phyloP scores from a whole-genome alignment of 2,113 vertebrate species.

The Formicarius rufipectus region DNA sequence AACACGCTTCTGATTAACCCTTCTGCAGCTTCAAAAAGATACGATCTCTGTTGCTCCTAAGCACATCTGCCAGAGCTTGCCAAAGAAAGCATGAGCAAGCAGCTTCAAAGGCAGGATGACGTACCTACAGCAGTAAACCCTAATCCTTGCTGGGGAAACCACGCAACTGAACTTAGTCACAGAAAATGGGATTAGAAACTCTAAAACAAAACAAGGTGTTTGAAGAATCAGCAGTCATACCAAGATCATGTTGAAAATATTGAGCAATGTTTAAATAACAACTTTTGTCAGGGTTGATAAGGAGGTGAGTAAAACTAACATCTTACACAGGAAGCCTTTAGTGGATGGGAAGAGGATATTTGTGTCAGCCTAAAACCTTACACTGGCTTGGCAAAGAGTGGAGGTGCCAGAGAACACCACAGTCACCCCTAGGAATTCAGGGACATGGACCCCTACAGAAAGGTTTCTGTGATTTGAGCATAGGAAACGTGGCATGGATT shows the following conservation, averaged over 20 bases:
- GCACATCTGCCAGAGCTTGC: conserved; percentile 11
- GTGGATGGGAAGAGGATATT: background rate
- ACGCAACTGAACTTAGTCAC: conserved; percentile 34
- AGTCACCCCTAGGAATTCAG: background rate
- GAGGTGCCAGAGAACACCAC: background rate
- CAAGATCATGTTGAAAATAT: background rate
- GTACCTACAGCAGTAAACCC: conserved; percentile 31
- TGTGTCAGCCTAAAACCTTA: background rate
- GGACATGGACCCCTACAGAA: background rate
- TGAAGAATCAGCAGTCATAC: background rate
- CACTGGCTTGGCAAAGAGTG: background rate
- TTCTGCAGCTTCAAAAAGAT: conserved; percentile 22
- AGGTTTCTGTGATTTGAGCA: background rate
- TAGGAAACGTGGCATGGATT: background rate
- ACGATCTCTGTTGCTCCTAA: background rate
- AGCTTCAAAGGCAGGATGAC: conserved; percentile 59
- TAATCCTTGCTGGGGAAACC: conserved; percentile 32
- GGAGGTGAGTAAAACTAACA: background rate
- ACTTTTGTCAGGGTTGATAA: background rate
- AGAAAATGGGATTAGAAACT: conserved; percentile 27
- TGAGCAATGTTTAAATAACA: conserved; percentile 42
- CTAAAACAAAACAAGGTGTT: conserved; percentile 35
- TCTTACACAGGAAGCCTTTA: background rate
- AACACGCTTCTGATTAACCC: conserved; percentile 32
- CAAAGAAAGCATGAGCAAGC: conserved; percentile 57